phyloP scores from a whole-genome alignment of 1,140 invertebrate species.

The Sinella curviseta region DNA sequence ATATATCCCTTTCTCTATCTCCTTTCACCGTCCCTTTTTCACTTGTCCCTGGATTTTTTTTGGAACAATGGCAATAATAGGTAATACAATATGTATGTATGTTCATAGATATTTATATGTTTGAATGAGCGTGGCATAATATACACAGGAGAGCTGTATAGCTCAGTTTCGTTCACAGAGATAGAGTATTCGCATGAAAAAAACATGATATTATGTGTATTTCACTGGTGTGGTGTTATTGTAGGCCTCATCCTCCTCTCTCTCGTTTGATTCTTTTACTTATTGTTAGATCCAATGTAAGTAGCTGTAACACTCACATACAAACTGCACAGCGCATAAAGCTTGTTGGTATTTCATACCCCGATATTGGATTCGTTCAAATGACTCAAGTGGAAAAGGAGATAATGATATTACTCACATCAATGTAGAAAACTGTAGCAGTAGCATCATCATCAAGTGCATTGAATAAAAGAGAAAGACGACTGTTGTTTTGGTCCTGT shows the following conservation, averaged over 20 bases:
- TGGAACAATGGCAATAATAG: neutral
- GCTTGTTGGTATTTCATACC: neutral
- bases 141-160: neutral
- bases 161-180: too few species aligned
- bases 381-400: conserved; percentile 10
- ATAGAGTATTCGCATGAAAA: conserved; percentile 9
- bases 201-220: neutral
- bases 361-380: neutral
- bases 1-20: neutral
- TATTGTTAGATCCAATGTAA: too few species aligned
- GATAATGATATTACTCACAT: conserved; percentile 2
- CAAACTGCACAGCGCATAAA: too few species aligned
- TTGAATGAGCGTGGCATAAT: too few species aligned
- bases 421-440: neutral
- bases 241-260: neutral
- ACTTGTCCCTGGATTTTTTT: too few species aligned
- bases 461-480: neutral
- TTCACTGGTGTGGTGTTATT: neutral
- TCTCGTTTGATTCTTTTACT: neutral
- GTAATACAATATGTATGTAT: too few species aligned
- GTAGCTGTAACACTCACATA: neutral
- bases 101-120: too few species aligned
- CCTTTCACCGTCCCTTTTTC: too few species aligned
- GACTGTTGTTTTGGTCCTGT: neutral
- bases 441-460: neutral